Evolutionary conservation across 2,113 vertebrate species (phyloP).

Genomic region (Rynchops niger): DNA sequence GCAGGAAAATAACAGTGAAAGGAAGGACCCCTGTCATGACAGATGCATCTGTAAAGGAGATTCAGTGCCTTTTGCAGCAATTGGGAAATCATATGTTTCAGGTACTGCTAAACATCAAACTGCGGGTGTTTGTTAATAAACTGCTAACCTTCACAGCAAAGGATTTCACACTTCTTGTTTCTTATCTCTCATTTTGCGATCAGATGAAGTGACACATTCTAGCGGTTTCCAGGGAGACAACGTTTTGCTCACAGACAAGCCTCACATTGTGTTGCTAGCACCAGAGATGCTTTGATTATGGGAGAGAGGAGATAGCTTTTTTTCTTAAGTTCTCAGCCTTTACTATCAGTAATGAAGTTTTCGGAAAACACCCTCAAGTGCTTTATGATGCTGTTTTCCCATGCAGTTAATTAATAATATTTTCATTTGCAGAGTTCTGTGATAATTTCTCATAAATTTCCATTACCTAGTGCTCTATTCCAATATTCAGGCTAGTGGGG

Average conservation of each 20-base stretch:
- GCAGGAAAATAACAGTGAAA: not conserved
- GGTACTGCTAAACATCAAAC: not conserved
- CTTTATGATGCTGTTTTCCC: conserved; percentile 4
- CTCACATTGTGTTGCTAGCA: not conserved
- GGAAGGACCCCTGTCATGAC: not conserved
- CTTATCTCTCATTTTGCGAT: not conserved
- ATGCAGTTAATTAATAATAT: conserved; percentile 33
- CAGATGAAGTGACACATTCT: not conserved
- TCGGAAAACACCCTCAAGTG: not conserved
- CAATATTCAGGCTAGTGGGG: not conserved
- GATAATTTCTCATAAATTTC: not conserved
- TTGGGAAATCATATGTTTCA: not conserved
- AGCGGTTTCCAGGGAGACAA: conserved; percentile 4
- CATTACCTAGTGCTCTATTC: not conserved
- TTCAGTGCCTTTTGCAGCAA: not conserved
- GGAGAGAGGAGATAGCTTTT: not conserved
- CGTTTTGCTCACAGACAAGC: not conserved
- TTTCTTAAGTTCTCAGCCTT: not conserved
- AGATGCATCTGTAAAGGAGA: not conserved
- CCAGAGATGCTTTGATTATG: not conserved
- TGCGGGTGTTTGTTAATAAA: conserved; percentile 24
- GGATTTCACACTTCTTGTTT: not conserved
- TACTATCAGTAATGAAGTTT: not conserved
- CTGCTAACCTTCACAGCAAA: not conserved
- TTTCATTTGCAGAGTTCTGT: not conserved